phyloP scores from a whole-genome alignment of 2,888 invertebrate genomes.

The Anodontia alba region DNA sequence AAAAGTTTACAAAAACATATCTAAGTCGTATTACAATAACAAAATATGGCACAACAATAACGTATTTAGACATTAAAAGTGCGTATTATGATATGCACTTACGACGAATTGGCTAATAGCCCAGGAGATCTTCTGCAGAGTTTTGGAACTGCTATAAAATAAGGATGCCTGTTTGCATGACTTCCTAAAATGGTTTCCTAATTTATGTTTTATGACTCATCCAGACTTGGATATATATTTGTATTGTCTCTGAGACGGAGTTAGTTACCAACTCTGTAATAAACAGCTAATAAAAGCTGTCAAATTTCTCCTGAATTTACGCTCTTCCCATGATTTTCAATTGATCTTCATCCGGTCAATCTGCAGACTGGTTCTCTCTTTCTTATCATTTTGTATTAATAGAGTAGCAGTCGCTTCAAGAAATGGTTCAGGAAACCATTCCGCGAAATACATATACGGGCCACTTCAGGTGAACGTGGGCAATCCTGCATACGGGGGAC shows the following conservation, averaged over 20 bases:
- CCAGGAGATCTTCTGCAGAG: too few species aligned
- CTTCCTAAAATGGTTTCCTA: background rate
- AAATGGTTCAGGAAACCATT: background rate
- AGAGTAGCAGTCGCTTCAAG: background rate
- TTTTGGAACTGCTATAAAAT: too few species aligned
- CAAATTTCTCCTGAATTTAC: slow-evolving; percentile 9
- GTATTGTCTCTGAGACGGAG: background rate
- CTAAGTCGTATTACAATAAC: too few species aligned
- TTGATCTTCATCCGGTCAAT: slow-evolving; percentile 1
- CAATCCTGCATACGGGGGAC: too few species aligned
- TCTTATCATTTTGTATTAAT: too few species aligned
- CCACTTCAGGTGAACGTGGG: too few species aligned
- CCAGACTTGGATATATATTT: background rate
- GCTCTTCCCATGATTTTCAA: slow-evolving; percentile 10
- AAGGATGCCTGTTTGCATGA: background rate
- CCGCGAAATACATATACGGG: background rate
- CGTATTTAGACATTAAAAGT: too few species aligned
- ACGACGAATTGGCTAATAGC: too few species aligned
- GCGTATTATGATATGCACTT: too few species aligned
- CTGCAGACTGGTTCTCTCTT: background rate
- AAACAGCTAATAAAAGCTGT: slow-evolving; percentile 11
- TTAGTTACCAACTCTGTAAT: slow-evolving; percentile 12
- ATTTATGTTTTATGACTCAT: slow-evolving; percentile 9
- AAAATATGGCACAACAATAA: too few species aligned
- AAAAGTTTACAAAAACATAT: too few species aligned